phyloP scores from a whole-genome alignment of 1,140 invertebrate species.

The Bombus haemorrhoidalis region DNA sequence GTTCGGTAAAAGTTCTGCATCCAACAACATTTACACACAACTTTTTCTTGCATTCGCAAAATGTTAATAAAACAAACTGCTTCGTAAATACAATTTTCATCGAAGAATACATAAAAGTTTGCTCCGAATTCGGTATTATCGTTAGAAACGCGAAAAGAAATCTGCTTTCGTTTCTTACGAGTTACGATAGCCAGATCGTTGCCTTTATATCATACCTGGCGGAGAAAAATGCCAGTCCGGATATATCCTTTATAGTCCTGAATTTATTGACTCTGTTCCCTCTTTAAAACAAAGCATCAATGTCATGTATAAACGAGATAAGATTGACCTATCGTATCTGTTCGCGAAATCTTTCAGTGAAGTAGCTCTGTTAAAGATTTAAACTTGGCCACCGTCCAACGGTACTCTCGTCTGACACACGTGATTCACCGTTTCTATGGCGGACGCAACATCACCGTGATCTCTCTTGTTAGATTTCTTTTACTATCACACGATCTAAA shows the following conservation, averaged over 20 bases:
- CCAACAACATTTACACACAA: not conserved
- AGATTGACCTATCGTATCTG: constrained; percentile 32
- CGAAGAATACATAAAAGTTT: not conserved
- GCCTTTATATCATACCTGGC: not conserved
- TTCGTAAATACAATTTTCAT: not conserved
- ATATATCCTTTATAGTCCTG: not conserved
- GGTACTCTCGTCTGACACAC: not conserved
- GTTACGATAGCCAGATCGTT: not conserved
- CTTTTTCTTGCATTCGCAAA: not conserved
- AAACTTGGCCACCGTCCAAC: constrained; percentile 31
- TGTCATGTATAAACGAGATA: constrained; percentile 34
- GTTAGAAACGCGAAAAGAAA: not conserved
- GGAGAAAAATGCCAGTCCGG: not conserved
- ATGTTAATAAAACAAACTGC: not conserved
- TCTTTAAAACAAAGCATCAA: constrained; percentile 32
- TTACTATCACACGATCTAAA: not conserved
- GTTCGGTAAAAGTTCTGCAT: too few relatives aligned
- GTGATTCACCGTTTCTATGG: constrained; percentile 2
- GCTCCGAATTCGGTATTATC: not conserved
- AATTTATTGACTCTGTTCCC: constrained; percentile 27
- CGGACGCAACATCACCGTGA: not conserved
- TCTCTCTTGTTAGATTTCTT: not conserved
- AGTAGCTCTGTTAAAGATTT: constrained; percentile 9
- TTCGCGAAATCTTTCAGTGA: not conserved
- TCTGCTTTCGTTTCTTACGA: not conserved